Evolutionary conservation across 2,113 vertebrate species (phyloP).

Genomic region (Orthonyx spaldingii): DNA sequence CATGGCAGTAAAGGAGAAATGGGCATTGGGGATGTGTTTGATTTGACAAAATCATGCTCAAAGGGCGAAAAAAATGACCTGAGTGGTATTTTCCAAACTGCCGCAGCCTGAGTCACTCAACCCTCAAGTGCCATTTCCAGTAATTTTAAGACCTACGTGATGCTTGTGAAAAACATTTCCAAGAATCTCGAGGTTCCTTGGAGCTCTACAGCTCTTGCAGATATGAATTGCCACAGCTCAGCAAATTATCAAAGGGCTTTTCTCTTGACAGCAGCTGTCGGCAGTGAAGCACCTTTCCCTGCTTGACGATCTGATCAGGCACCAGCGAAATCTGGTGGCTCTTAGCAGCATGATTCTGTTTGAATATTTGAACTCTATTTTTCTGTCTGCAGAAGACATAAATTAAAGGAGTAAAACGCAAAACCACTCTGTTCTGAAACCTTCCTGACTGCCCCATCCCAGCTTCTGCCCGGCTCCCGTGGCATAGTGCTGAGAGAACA

Average conservation of each 20-base stretch:
- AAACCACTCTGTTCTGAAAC: neutral
- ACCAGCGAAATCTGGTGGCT: neutral
- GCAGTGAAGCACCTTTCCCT: neutral
- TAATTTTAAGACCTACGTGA: neutral
- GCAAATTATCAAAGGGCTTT: neutral
- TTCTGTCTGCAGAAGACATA: neutral
- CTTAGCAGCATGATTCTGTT: neutral
- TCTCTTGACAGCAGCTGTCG: neutral
- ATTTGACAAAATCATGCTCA: neutral
- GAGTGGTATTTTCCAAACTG: neutral
- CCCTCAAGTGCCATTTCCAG: neutral
- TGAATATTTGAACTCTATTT: neutral
- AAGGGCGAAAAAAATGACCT: neutral
- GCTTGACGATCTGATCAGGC: neutral
- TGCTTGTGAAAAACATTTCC: neutral
- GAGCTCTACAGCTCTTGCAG: neutral
- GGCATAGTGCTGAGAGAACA: rapidly evolving
- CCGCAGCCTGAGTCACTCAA: neutral
- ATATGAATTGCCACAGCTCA: neutral
- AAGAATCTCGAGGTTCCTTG: neutral
- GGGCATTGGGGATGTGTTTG: neutral
- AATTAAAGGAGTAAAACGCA: neutral
- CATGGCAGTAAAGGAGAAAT: neutral
- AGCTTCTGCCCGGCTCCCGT: neutral
- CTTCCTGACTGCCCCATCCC: neutral